Base-by-base conservation (phyloP, 2,113 vertebrate genomes). In the Grallaria varia region DNA sequence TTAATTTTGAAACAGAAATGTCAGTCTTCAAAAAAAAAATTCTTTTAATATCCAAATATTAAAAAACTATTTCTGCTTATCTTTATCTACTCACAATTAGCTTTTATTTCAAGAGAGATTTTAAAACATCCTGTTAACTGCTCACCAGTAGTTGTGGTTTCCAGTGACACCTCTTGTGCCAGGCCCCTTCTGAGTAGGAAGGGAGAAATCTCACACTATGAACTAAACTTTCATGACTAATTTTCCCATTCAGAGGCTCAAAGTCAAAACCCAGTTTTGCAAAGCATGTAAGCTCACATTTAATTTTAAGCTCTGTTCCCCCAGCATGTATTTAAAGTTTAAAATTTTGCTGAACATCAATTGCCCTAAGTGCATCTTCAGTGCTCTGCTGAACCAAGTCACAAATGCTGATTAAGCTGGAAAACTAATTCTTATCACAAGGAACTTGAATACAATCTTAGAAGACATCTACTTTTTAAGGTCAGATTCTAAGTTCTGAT, bases 401-500 rank as follows among this genome's bases (percentile, higher is more conserved):
- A 1, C 21, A 90, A 93, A 76, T 58, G 71, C 40, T 83, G 81
- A 83, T 87, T 69, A 75, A 87, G 55, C 35, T 77, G 67, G 89
- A 88, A 95, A 96, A 67, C 6, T 80, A 77, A 85, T 52, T 85
- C 67, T 81, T 79, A 83, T 83, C 75, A 83, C 40, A 67, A 85
- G 42, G 50, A 94, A 71, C 19, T 20, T 82, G 31, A 86, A 91
- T 39, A 80, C 14, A 82, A 69, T 81, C 71, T 93, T 37, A 80
- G 73, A 84, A 93, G 47, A 52, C 33, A 67, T 50, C 24, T 74
- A 83, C 37, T 71, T 88, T 90, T 95, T 90, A 93, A 93, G 91
- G 82, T 83, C 78, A 80, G 81, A 91, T 88, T 79, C 28, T 76
- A 94, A 76, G 7, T 10, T 87, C 84, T 85, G 87, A 97, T 89